phyloP scores from a whole-genome alignment of 2,888 invertebrate genomes.

The Cephus runcator region DNA sequence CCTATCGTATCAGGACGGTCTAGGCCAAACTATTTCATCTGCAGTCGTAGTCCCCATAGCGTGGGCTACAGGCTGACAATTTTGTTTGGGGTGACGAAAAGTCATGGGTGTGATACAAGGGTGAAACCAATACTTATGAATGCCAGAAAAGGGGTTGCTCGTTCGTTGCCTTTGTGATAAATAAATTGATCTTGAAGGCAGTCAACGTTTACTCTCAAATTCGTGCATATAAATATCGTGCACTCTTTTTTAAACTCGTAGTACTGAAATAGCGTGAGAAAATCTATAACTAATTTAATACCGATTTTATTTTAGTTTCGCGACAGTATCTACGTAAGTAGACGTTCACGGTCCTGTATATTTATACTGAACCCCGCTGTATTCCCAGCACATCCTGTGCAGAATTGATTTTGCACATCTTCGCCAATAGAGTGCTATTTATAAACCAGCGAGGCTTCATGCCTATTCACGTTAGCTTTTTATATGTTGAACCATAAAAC shows the following conservation, averaged over 20 bases:
- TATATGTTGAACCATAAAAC: background rate
- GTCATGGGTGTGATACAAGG: background rate
- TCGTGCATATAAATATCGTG: background rate
- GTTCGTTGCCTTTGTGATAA: background rate
- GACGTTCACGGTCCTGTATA: background rate
- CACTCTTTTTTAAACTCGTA: background rate
- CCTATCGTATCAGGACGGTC: slow-evolving; percentile 35
- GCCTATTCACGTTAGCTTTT: background rate
- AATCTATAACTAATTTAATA: background rate
- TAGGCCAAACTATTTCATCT: slow-evolving; percentile 41
- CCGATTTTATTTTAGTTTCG: background rate
- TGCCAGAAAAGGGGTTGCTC: background rate
- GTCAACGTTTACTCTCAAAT: background rate
- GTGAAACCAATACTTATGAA: background rate
- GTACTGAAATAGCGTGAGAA: background rate
- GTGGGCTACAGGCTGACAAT: slow-evolving; percentile 44
- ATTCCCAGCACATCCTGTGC: background rate
- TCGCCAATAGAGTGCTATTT: background rate
- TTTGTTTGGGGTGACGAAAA: slow-evolving; percentile 36
- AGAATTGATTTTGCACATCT: background rate
- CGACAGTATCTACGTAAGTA: background rate
- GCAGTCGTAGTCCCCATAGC: slow-evolving; percentile 29
- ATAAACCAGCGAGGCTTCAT: background rate
- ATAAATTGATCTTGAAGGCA: background rate
- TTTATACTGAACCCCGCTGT: background rate